A percentile compares a stretch with the other conserved stretches of the same genome.
These are phyloP conservation scores for Misgurnus mizolepis DNA, from an alignment of 2,113 vertebrate genomes.

Conservation along the genomic window DNA sequence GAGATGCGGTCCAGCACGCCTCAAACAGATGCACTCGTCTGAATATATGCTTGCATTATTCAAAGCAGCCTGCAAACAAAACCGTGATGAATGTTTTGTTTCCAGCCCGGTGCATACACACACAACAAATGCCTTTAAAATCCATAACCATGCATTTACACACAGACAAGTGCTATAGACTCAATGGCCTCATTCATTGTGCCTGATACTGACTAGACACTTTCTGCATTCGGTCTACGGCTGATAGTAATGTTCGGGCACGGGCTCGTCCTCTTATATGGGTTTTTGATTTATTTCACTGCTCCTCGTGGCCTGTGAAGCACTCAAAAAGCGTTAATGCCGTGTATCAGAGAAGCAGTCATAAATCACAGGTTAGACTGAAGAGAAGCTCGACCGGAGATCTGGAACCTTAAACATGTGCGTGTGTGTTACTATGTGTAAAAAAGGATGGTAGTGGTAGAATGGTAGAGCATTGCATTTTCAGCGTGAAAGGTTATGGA, in stretches of 20 bases:
- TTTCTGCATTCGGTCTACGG: background rate
- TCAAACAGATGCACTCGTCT: constrained; percentile 35
- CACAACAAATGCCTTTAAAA: constrained; percentile 12
- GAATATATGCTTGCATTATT: constrained; percentile 60
- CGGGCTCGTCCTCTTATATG: background rate
- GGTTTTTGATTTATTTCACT: constrained; percentile 25
- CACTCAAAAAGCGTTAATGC: constrained; percentile 27
- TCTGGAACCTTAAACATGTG: constrained; percentile 4
- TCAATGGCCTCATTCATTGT: constrained; percentile 9
- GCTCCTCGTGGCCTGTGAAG: constrained; percentile 17
- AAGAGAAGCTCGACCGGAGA: background rate
- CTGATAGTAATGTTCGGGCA: background rate
- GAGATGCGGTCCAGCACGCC: constrained; percentile 29
- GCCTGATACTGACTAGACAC: background rate
- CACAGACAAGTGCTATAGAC: background rate
- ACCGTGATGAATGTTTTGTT: constrained; percentile 51
- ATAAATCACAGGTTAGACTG: constrained; percentile 37
- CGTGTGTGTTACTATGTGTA: too few species aligned
- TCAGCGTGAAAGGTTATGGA: too few species aligned
- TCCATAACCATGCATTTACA: constrained; percentile 10
- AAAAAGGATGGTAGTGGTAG: too few species aligned
- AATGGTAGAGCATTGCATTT: too few species aligned
- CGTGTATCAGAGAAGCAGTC: background rate
- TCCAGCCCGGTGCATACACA: constrained; percentile 21
- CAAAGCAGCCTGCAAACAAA: constrained; percentile 49